Evolutionary conservation across 1,140 invertebrate genomes (phyloP), one percentile per base, ranked within the genome.

Genomic region (Drosophila pruinosa): DNA sequence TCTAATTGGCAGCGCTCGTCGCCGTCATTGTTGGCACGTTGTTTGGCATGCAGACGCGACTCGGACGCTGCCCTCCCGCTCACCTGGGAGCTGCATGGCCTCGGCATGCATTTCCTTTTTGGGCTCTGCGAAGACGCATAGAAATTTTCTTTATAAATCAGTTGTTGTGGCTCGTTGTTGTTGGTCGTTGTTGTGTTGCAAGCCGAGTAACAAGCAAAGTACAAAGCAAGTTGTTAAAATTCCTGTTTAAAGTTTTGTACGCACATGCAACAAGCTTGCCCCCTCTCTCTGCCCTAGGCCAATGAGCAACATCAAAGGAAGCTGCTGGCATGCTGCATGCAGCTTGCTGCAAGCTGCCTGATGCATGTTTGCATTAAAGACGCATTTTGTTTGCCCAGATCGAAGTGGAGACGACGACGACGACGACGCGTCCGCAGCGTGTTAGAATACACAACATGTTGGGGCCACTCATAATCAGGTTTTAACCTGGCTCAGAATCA

Each of bases 181-280:
- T 62, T 71, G 70, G 54, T 75, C 43, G 43, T 47, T 47, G 43
- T 47, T 47, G 65, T 47, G 43, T 47, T 65, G n/a, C n/a, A n/a
- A n/a, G n/a, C n/a, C 74, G 61, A 64, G 73, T 79, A 86, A 79
- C 79, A 88, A 78, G 59, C 74, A 71, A 75, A 86, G 82, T 86
- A 88, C 82, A 88, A 88, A 88, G 83, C 82, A 88, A 88, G 82
- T 88, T 88, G 82, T 88, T 88, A 88, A 88, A 88, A 88, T 88
- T 88, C 82, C 82, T 88, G 82, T 88, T 88, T 88, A 88, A 86
- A 86, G 77, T 86, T 86, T 86, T 85, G 82, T 85, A 85, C 81
- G 81, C 81, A 86, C 82, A 86, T 88, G 81, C 81, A 86, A 86
- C 72, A 69, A 52, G 56, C 34, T 43, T n/a, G 24, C 22, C 56